These are phyloP conservation scores for Ursus arctos DNA, from an alignment of 2,113 vertebrate genomes.

Conservation along the genomic window DNA sequence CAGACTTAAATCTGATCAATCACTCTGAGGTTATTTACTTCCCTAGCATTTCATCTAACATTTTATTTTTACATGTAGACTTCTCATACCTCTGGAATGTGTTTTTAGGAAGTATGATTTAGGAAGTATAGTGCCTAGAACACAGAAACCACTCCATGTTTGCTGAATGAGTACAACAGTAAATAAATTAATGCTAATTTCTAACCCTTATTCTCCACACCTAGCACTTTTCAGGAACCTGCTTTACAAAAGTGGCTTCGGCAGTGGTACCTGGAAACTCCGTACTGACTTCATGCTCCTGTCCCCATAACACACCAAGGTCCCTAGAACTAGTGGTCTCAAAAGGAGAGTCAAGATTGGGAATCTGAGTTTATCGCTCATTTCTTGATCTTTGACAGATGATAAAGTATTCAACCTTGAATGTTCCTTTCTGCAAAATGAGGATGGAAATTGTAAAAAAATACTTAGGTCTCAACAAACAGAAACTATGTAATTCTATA, in stretches of 20 bases:
- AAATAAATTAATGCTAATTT: not conserved
- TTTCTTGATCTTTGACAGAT: not conserved
- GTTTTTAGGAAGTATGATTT: not conserved
- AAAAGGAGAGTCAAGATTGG: not conserved
- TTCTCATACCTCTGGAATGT: slow-evolving; percentile 4
- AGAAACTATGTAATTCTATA: slow-evolving; percentile 32
- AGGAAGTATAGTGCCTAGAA: not conserved
- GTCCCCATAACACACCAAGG: not conserved
- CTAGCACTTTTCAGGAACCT: not conserved
- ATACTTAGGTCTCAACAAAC: not conserved
- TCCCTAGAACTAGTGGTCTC: not conserved
- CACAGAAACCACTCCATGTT: not conserved
- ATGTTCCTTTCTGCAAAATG: slow-evolving; percentile 55
- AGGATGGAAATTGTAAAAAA: not conserved
- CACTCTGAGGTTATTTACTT: not conserved
- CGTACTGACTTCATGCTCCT: not conserved
- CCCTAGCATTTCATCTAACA: slow-evolving; percentile 46
- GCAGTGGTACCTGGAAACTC: not conserved
- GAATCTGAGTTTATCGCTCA: not conserved
- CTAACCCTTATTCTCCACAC: not conserved
- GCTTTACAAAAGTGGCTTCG: not conserved
- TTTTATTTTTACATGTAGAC: slow-evolving; percentile 21
- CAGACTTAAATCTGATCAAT: slow-evolving; percentile 7
- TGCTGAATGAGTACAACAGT: not conserved
- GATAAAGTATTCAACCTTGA: not conserved